phyloP scores from a whole-genome alignment of 2,888 invertebrate species.

The Diabrotica balteata region DNA sequence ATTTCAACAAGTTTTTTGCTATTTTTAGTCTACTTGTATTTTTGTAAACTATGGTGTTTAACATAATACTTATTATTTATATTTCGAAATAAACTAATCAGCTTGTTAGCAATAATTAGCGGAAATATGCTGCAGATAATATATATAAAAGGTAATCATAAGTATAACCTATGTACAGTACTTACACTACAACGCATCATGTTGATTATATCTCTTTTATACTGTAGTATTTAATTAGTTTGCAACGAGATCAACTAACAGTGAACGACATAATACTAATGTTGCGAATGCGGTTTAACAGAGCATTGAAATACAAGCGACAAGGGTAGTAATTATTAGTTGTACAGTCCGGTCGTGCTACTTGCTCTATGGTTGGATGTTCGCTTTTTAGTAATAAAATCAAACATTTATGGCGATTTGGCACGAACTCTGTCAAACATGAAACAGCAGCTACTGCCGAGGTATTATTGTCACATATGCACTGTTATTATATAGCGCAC shows the following conservation, averaged over 20 bases:
- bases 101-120: no score
- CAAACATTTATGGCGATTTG: constrained; percentile 53
- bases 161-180: no score
- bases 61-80: no score
- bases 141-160: no score
- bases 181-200: no score
- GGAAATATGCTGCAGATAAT: no score
- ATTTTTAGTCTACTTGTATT: no score
- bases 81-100: no score
- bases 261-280: constrained; percentile 25
- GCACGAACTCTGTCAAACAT: constrained; percentile 54
- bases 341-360: constrained; percentile 20
- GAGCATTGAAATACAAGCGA: constrained; percentile 29
- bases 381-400: constrained; percentile 47
- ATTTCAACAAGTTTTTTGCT: no score
- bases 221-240: constrained; percentile 24
- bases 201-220: not conserved
- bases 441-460: constrained; percentile 37
- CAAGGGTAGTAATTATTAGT: constrained; percentile 27
- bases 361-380: constrained; percentile 17
- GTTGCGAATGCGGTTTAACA: constrained; percentile 28
- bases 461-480: not conserved
- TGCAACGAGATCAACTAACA: constrained; percentile 12
- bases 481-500: not conserved
- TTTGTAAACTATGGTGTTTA: no score